Conservation (phyloP, 1,140 invertebrate species). For the Aphidius gifuensis region DNA sequence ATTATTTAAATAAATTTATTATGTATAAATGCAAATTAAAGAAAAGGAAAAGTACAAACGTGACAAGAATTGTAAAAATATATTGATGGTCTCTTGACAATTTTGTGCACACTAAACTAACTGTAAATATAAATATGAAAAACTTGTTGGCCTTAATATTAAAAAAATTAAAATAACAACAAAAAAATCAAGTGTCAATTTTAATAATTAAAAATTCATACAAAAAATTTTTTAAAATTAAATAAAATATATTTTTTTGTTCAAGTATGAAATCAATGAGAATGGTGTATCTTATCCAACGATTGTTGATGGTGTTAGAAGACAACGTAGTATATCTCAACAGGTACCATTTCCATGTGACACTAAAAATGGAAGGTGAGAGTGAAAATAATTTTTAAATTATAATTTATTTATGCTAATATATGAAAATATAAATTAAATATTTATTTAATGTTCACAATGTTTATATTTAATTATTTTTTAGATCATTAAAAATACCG, state of each 20-base stretch:
- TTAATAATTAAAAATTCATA: no score
- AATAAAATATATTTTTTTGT: slow-evolving; percentile 19
- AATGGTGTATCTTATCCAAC: slow-evolving; percentile 37
- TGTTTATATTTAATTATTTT: not conserved
- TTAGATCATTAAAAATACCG: not conserved
- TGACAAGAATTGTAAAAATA: slow-evolving; percentile 21
- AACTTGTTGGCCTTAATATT: no score
- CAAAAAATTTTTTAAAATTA: not conserved
- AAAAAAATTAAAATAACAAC: no score
- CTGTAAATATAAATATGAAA: no score
- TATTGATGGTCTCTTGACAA: not conserved
- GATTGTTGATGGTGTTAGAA: slow-evolving; percentile 35
- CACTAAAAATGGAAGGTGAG: slow-evolving; percentile 35
- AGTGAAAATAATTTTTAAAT: not conserved
- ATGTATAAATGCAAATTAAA: slow-evolving; percentile 32
- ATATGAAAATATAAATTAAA: no score
- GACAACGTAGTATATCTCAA: slow-evolving; percentile 41
- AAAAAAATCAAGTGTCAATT: no score
- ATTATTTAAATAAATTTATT: no score
- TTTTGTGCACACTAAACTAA: no score
- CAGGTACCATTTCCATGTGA: slow-evolving; percentile 50
- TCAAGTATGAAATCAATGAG: slow-evolving; percentile 32
- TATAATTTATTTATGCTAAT: no score
- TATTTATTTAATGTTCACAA: no score
- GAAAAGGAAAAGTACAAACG: slow-evolving; percentile 35